Conservation (phyloP, 1,140 invertebrate species). For the Araneus ventricosus region DNA sequence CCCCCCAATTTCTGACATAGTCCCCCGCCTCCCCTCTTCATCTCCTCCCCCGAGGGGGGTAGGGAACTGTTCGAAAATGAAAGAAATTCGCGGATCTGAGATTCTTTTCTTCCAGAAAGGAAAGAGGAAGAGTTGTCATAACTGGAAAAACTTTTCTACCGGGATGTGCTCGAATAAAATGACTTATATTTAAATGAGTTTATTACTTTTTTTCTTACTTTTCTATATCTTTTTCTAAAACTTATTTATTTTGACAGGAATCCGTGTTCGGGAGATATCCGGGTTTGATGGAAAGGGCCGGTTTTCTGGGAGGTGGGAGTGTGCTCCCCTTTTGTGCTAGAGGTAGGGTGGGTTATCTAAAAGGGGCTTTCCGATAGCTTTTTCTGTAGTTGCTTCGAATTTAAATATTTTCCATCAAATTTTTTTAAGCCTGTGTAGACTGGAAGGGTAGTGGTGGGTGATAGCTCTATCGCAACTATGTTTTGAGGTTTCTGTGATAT, state of each 20-base stretch:
- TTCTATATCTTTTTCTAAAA: neutral
- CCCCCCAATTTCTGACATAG: conserved; percentile 15
- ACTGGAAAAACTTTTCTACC: conserved; percentile 10
- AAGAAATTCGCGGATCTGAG: conserved; percentile 13
- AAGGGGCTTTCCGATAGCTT: neutral
- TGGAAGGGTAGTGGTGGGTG: neutral
- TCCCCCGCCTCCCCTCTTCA: neutral
- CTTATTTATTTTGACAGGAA: conserved; percentile 70
- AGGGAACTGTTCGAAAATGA: neutral
- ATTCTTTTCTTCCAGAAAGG: conserved; percentile 9
- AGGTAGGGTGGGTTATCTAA: neutral
- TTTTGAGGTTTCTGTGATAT: neutral
- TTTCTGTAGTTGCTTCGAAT: neutral
- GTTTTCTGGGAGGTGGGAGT: neutral
- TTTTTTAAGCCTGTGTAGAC: neutral
- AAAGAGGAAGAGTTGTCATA: conserved; percentile 41
- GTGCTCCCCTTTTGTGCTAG: neutral
- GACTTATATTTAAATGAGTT: conserved; percentile 62
- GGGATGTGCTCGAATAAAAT: conserved; percentile 31
- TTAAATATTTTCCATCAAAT: conserved; percentile 40
- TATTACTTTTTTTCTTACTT: conserved; percentile 40
- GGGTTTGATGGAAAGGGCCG: neutral
- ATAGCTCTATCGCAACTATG: neutral
- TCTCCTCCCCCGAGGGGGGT: neutral
- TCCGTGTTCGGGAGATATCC: conserved; percentile 10